Evolutionary conservation across 2,888 invertebrate species (phyloP).

Genomic region (Hirtodrosophila duncani): DNA sequence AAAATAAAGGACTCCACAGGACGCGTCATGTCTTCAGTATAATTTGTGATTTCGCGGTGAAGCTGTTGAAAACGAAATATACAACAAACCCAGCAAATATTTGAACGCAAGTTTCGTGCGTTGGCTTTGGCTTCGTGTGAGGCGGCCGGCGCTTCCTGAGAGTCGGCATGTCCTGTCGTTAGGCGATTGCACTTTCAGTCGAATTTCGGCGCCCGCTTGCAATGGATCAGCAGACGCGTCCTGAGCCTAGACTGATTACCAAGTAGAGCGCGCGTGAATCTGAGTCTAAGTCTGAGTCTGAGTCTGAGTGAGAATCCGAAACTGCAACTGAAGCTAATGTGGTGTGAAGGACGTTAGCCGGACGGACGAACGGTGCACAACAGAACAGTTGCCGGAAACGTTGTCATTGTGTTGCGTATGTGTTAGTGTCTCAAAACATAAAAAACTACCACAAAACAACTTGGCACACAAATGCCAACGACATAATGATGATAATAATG

Average conservation of each 20-base stretch:
- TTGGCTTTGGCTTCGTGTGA: conserved; percentile 26
- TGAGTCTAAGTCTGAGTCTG: too few species aligned
- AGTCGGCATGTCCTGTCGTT: conserved; percentile 14
- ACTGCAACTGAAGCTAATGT: conserved; percentile 17
- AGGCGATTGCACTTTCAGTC: conserved; percentile 46
- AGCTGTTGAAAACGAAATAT: conserved; percentile 25
- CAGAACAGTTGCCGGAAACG: conserved; percentile 68
- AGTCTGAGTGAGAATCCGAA: not conserved
- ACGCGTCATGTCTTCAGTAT: conserved; percentile 66
- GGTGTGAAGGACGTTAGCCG: conserved; percentile 18
- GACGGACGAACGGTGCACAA: conserved; percentile 10
- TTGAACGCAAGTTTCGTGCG: conserved; percentile 2
- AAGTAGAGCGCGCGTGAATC: conserved; percentile 22
- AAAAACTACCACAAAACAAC: conserved; percentile 15
- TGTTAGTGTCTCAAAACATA: conserved; percentile 18
- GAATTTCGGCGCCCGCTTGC: conserved; percentile 48
- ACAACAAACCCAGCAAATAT: conserved; percentile 8
- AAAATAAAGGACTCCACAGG: conserved; percentile 68
- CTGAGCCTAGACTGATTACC: conserved; percentile 1
- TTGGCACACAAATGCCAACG: conserved; percentile 6
- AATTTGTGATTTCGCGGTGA: conserved; percentile 59
- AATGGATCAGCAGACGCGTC: conserved; percentile 41
- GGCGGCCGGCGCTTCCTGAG: conserved; percentile 3
- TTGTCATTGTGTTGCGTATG: conserved; percentile 43
- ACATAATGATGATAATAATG: not conserved